Percentiles rank a stretch among this genome's conserved stretches.
Evolutionary conservation across 2,888 invertebrate species (phyloP).

Genomic region (Hirtodrosophila trivittata): DNA sequence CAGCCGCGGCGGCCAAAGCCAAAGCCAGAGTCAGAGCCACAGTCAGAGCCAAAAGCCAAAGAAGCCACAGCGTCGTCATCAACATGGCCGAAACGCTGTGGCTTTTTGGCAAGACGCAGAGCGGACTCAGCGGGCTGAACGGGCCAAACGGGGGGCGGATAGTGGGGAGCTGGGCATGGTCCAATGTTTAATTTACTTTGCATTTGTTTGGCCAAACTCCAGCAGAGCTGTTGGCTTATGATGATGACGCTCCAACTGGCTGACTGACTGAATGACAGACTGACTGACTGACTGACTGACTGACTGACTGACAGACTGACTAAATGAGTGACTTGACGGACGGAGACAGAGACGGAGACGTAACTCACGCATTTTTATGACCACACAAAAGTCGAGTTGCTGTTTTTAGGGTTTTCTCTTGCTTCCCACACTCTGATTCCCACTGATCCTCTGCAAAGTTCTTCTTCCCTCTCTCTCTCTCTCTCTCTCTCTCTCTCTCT

Average conservation of each 20-base stretch:
- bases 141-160: neutral
- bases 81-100: conserved; percentile 40
- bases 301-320: conserved; percentile 27
- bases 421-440: conserved; percentile 66
- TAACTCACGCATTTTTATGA: conserved; percentile 73
- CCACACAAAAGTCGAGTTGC: conserved; percentile 63
- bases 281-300: conserved; percentile 24
- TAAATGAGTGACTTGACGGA: conserved; percentile 19
- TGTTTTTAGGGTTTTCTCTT: conserved; percentile 53
- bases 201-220: conserved; percentile 71
- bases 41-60: conserved; percentile 51
- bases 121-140: conserved; percentile 1
- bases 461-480: neutral
- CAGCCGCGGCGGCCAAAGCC: conserved; percentile 57
- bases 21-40: conserved; percentile 59
- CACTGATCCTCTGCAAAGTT: conserved; percentile 57
- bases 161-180: conserved; percentile 17
- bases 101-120: conserved; percentile 51
- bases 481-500: neutral
- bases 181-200: conserved; percentile 72
- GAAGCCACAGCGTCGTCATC: conserved; percentile 61
- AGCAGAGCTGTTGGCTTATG: conserved; percentile 42
- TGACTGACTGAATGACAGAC: conserved; percentile 25
- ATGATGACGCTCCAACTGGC: conserved; percentile 45
- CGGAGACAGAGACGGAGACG: conserved; percentile 37